Percentiles rank a stretch among this genome's conserved stretches.
Evolutionary conservation across 2,888 invertebrate species (phyloP).

Genomic region (Odontomyia ornata): DNA sequence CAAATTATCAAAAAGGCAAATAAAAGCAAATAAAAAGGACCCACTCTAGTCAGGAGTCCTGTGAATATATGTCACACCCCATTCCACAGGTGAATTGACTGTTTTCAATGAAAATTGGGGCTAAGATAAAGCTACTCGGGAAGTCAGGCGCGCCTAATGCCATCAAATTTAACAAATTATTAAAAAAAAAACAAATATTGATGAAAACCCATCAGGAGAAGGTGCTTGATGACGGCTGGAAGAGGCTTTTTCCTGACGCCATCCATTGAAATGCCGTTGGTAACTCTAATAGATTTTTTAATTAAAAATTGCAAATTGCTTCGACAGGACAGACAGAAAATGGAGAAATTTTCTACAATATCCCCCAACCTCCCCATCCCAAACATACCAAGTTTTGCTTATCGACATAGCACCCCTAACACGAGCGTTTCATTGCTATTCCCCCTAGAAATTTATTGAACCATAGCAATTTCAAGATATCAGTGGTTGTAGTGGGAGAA

Average conservation of each 20-base stretch:
- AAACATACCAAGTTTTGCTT: too few species aligned
- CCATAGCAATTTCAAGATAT: neutral
- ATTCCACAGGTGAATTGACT: neutral
- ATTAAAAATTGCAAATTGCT: slow-evolving; percentile 19
- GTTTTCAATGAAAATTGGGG: neutral
- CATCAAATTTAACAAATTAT: slow-evolving; percentile 26
- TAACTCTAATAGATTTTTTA: neutral
- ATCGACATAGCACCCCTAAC: too few species aligned
- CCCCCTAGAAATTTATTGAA: slow-evolving; percentile 13
- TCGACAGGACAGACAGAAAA: neutral
- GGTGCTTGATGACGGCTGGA: slow-evolving; percentile 23
- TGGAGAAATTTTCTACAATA: neutral
- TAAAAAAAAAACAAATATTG: slow-evolving; percentile 29
- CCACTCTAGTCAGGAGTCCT: neutral
- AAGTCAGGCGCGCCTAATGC: neutral
- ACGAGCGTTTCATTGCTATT: neutral
- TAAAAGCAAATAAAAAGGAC: neutral
- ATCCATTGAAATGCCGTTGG: neutral
- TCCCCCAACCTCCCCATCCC: neutral
- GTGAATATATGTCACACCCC: neutral
- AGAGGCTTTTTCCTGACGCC: neutral
- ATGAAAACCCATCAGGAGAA: neutral
- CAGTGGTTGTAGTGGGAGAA: neutral
- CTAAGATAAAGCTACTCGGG: neutral
- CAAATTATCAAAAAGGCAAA: slow-evolving; percentile 18